These are phyloP conservation scores for Macrotrachela quadricornifera DNA, from an alignment of 1,140 invertebrate genomes.

Conservation along the genomic window DNA sequence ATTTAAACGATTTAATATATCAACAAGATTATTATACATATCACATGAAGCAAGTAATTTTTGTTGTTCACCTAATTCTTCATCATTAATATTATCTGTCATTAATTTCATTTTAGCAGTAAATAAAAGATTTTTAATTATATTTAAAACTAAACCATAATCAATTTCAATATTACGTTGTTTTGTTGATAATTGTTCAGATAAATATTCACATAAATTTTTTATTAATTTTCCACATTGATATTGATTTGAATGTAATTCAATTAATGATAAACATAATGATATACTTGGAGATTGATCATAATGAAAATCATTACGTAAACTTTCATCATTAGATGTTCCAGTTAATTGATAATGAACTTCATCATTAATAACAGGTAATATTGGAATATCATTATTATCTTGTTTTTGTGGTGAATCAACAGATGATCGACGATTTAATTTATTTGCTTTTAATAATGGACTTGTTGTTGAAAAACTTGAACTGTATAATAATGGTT, in stretches of 20 bases:
- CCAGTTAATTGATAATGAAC: background rate
- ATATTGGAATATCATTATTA: background rate
- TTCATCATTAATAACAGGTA: background rate
- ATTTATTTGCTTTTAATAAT: background rate
- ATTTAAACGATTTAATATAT: constrained; percentile 30
- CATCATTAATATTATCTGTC: constrained; percentile 16
- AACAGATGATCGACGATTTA: background rate
- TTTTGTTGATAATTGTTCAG: constrained; percentile 32
- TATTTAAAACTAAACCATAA: constrained; percentile 37
- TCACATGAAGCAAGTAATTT: constrained; percentile 27
- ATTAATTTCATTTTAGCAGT: constrained; percentile 45
- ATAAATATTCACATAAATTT: constrained; percentile 36
- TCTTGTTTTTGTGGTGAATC: too few relatives aligned
- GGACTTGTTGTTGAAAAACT: background rate
- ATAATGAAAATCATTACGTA: constrained; percentile 6
- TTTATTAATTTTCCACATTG: constrained; percentile 35
- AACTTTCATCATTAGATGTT: background rate
- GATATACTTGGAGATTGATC: constrained; percentile 53
- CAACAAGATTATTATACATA: constrained; percentile 25
- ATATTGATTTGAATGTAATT: constrained; percentile 46
- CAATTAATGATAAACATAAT: constrained; percentile 55
- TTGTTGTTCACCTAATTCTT: constrained; percentile 10
- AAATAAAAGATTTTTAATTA: constrained; percentile 43
- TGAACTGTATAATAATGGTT: background rate
- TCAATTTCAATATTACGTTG: constrained; percentile 38